Evolutionary conservation across 92 coral and sea anemone species (phyloP), one percentile per base, ranked within the genome.

Genomic region (Porites divaricata): DNA sequence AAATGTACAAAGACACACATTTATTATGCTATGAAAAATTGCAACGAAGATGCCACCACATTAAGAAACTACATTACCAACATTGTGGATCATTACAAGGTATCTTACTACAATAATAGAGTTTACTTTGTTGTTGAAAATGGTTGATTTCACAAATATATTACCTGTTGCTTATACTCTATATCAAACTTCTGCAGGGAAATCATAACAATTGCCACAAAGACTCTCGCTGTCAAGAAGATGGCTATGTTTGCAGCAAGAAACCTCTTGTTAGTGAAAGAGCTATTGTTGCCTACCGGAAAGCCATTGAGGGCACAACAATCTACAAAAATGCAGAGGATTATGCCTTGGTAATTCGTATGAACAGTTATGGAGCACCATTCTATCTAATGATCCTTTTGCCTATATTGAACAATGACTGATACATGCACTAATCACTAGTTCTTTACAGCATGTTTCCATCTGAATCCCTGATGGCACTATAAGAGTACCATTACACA

Each of bases 21-120:
- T 11, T 71, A 81, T 68, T 83, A 53, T 71, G 79, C 22, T 5
- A 83, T 83, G 87, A 72, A 83, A 63, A 83, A 83, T 26, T 83
- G 87, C 65, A 74, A 71, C 56, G 87, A 81, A 72, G 87, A 83
- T 73, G 69, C 87, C 13, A 70, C 41, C 11, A 15, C 7, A 19
- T 69, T 64, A 20, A 63, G 74, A 35, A 52, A 26, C 83, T 78
- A 64, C 54, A 70, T 78, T 24, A 45, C 26, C 63, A 63, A 78
- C 72, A 78, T 78, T 62, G 83, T 78, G 25, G 73, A 78, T 57
- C 83, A 78, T 70, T 78, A 68, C 50, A 24, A 68, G 72, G 72
- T 65, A 63, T n/a, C 67, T 11, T 22, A 19, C 0, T 28, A 28
- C 41, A 28, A 28, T 28, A 28, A 28, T 28, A 28, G 41, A 28